Percentiles rank a stretch among this genome's conserved stretches.
These are phyloP conservation scores for Zosterops borbonicus DNA, from an alignment of 2,113 vertebrate species.

Conservation along the genomic window DNA sequence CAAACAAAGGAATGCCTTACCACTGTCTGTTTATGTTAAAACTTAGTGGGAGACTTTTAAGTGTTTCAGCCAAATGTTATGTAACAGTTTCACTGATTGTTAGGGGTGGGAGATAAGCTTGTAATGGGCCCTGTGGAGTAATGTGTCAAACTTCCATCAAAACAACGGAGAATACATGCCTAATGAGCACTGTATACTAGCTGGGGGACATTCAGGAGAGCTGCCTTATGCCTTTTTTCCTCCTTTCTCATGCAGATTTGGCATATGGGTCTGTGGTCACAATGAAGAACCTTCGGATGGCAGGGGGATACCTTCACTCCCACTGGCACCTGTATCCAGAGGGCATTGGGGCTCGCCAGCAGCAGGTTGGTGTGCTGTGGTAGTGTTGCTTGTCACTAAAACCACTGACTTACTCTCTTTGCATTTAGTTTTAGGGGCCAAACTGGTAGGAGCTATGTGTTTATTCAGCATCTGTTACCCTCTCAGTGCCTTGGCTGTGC, in stretches of 20 bases:
- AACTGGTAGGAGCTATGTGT: not conserved
- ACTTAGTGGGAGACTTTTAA: not conserved
- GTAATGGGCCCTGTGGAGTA: not conserved
- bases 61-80: not conserved
- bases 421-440: not conserved
- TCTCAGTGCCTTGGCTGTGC: not conserved
- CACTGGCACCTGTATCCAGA: constrained; percentile 97
- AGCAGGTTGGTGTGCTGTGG: constrained; percentile 82
- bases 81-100: not conserved
- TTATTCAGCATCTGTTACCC: not conserved
- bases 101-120: not conserved
- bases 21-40: not conserved
- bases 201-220: not conserved
- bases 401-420: fast-evolving
- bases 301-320: constrained; percentile 95
- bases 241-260: constrained; percentile 77
- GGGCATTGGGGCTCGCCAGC: constrained; percentile 88
- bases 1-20: not conserved
- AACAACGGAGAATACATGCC: not conserved
- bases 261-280: constrained; percentile 93
- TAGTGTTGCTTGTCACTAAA: not conserved
- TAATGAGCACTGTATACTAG: not conserved
- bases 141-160: not conserved
- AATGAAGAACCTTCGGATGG: constrained; percentile 91
- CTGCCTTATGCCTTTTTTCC: not conserved